Percentiles rank a stretch among this genome's conserved stretches.
phyloP scores from a whole-genome alignment of 2,888 invertebrate species.

The Sphaeridia pumilis region DNA sequence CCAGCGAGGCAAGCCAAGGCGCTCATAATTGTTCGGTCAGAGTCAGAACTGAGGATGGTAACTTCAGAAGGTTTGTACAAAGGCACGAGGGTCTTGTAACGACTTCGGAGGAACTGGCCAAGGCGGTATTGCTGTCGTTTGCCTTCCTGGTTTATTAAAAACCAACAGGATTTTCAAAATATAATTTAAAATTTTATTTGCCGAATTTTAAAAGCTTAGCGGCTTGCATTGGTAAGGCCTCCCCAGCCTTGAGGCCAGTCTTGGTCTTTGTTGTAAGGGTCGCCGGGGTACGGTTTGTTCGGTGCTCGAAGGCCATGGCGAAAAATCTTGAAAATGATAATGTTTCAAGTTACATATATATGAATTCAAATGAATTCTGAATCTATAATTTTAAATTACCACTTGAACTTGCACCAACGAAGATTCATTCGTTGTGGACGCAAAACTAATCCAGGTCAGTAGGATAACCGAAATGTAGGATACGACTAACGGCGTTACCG shows the following conservation, averaged over 20 bases:
- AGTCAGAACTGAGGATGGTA: conserved; percentile 38
- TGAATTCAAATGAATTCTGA: too few species aligned
- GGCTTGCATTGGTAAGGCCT: conserved; percentile 59
- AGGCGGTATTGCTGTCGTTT: conserved; percentile 46
- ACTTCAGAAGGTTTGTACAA: too few species aligned
- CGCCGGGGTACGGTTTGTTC: conserved; percentile 60
- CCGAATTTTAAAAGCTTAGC: conserved; percentile 1
- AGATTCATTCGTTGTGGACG: too few species aligned
- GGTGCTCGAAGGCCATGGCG: conserved; percentile 77
- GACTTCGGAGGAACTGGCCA: conserved; percentile 56
- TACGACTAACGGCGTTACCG: too few species aligned
- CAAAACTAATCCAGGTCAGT: too few species aligned
- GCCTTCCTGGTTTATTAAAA: conserved; percentile 26
- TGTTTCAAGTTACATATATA: too few species aligned
- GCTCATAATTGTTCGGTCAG: conserved; percentile 75
- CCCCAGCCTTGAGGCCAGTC: conserved; percentile 71
- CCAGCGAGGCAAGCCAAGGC: conserved; percentile 70
- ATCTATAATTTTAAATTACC: too few species aligned
- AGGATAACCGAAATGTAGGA: too few species aligned
- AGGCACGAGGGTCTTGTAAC: conserved; percentile 45
- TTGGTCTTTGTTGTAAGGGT: conserved; percentile 54
- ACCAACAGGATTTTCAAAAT: background rate
- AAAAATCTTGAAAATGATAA: conserved; percentile 54
- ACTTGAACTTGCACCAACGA: too few species aligned
- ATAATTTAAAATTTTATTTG: background rate